Conservation (phyloP, 2,888 invertebrate genomes). For the Idaea straminata region DNA sequence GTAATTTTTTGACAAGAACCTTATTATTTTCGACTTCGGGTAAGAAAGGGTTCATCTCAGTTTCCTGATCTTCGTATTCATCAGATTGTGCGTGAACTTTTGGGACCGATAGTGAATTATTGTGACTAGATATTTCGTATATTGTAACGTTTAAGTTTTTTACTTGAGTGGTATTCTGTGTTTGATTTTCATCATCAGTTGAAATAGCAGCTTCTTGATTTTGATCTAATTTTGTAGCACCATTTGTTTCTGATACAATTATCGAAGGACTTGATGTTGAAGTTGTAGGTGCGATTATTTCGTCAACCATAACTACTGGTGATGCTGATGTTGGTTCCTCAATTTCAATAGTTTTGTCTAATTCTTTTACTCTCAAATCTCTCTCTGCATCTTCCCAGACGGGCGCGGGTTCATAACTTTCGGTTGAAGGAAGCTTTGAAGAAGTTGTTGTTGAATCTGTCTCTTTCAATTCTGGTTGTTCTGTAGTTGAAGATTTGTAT, state of each 20-base stretch:
- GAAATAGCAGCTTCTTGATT: slow-evolving; percentile 15
- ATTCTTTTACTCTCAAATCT: slow-evolving; percentile 36
- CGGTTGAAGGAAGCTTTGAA: slow-evolving; percentile 11
- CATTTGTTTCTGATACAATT: slow-evolving; percentile 12
- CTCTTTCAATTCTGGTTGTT: slow-evolving; percentile 16
- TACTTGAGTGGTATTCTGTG: slow-evolving; percentile 45
- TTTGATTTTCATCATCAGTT: slow-evolving; percentile 22
- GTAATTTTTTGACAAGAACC: slow-evolving; percentile 79
- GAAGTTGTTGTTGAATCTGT: slow-evolving; percentile 12
- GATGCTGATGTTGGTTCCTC: slow-evolving; percentile 19
- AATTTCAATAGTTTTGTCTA: slow-evolving; percentile 20
- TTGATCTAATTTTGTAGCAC: slow-evolving; percentile 8
- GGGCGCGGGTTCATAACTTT: slow-evolving; percentile 53
- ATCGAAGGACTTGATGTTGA: slow-evolving; percentile 23
- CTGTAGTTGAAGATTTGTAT: slow-evolving; percentile 48
- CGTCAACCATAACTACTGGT: slow-evolving; percentile 20
- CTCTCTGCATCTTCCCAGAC: slow-evolving; percentile 63
- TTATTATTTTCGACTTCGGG: slow-evolving; percentile 83
- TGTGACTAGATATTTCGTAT: slow-evolving; percentile 67
- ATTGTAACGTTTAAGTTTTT: slow-evolving; percentile 69
- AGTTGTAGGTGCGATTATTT: slow-evolving; percentile 24
- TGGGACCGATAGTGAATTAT: slow-evolving; percentile 40
- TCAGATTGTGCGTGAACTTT: slow-evolving; percentile 50
- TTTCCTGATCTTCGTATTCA: slow-evolving; percentile 68
- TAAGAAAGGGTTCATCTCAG: slow-evolving; percentile 84